Evolutionary conservation across 1,140 invertebrate genomes (phyloP).

Genomic region (Hylaeus volcanicus): DNA sequence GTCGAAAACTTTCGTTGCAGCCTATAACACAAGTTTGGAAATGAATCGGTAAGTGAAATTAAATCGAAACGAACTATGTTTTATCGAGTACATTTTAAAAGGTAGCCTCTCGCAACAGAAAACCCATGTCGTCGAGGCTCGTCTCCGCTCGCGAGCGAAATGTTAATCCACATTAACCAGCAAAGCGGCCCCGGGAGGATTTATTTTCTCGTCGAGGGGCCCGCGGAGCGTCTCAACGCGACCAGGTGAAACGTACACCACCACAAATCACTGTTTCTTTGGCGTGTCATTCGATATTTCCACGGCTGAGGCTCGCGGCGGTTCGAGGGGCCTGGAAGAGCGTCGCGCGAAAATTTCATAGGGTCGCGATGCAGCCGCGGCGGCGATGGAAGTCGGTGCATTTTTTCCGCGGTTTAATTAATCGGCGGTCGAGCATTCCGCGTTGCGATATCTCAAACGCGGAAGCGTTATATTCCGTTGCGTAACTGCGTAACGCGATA

Average conservation of each 20-base stretch:
- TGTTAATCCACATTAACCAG: conserved; percentile 27
- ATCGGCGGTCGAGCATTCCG: conserved; percentile 24
- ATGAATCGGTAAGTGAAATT: too few species aligned
- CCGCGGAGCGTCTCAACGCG: not conserved
- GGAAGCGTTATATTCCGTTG: conserved; percentile 28
- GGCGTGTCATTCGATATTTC: not conserved
- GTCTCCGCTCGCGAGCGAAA: not conserved
- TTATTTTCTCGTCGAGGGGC: not conserved
- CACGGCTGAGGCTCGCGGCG: not conserved
- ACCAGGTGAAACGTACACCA: not conserved
- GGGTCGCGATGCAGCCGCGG: not conserved
- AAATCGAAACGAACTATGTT: too few species aligned
- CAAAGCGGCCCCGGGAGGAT: not conserved
- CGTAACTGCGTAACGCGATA: conserved; percentile 53
- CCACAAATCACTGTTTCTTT: conserved; percentile 1
- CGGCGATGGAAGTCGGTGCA: not conserved
- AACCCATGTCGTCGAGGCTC: conserved; percentile 6
- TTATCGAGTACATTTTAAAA: too few species aligned
- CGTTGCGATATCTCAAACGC: conserved; percentile 32
- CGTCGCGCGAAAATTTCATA: not conserved
- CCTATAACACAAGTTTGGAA: too few species aligned
- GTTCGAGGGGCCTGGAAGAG: not conserved
- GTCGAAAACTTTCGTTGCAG: too few species aligned
- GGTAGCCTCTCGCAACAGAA: too few species aligned
- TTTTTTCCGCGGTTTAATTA: conserved; percentile 42